Base-by-base conservation (phyloP, 1,140 invertebrate genomes). In the Formica exsecta region DNA sequence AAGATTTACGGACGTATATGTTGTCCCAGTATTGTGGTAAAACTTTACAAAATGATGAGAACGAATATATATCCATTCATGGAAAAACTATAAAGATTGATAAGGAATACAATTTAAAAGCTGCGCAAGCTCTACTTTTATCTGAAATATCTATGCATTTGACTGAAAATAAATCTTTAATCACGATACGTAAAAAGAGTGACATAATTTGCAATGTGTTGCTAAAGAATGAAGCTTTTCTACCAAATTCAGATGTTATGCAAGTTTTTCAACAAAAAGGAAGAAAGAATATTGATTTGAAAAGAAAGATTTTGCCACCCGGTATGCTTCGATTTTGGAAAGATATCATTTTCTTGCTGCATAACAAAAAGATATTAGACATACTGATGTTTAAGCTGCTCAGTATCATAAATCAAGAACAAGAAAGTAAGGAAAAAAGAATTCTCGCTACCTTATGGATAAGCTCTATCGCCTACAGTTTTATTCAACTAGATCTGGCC, bases 371-470 rank as follows among this genome's bases (percentile, higher is more conserved):
- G 85, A 87, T 96, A n/a, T 79, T 96, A 36, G 89, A 95, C 70
- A 86, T 92, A 1, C 93, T 96, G 70, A 91, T 96, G 70, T 74
- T 95, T 41, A 93, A 93, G 79, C 91, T 96, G n/a, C 93, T 96
- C 16, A 88, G 95, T 83, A 87, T 96, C 29, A 92, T 95, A 36
- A 88, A 95, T 86, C 90, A 90, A 84, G 91, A 93, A 75, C 89
- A 94, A 70, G 90, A 91, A 79, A 86, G 89, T 68, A 87, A 88
- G 6, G 64, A 92, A 29, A 96, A 92, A 89, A 93, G 93, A 85
- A 87, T 91, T n/a, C 89, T 95, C 36, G 95, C 96, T 76, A 95
- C 96, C 38, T 90, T 96, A 62, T 96, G 96, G 96, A 91, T 96
- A 9, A 95, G 93, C 73, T 92, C 95, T 85, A 95, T 96, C 86